Base-by-base conservation (phyloP, 2,113 vertebrate species). In the Nothobranchius furzeri region DNA sequence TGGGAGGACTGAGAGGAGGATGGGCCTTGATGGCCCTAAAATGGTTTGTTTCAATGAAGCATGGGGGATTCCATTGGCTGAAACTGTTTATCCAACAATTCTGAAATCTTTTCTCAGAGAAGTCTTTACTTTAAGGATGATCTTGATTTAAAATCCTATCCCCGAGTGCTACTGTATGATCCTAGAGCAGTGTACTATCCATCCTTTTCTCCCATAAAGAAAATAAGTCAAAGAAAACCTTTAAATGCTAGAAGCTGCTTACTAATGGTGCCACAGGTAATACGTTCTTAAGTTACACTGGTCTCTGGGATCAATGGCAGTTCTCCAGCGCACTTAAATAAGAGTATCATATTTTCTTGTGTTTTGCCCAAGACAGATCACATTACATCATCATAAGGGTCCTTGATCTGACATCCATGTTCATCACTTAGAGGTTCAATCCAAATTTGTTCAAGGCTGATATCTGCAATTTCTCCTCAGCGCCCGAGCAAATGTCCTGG, bases 331-430 rank as follows among this genome's bases (percentile, higher is more conserved):
- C 59, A 71, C 60, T 66, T 47, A 67, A 63, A 35, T 47, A 64
- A 20, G 67, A 30, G 3, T 14, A 61, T 72, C 75, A 73, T 82
- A 45, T 66, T 75, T 78, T 78, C 50, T 80, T 57, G 47, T 61
- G 57, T 70, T 71, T 78, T 9, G 37, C 76, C 60, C n/a, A 61
- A 81, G 75, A 81, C 81, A 75, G 66, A 24, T 24, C 57, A 49
- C 60, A 62, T 53, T 80, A 68, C 46, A 84, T 84, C 82, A 81
- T 79, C 60, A 54, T 83, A 79, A 50, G 68, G 43, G 69, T 72
- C 82, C 79, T 88, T 88, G 82, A 58, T 36, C 17, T 70, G 89
- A 85, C 87, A 79, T 87, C 83, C 75, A 43, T 63, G 68, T 61
- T 79, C 75, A 89, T 88, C 72, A 73, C 66, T 71, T 12, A 5